These are phyloP conservation scores for Lacanobia wlatinum DNA, from an alignment of 2,888 invertebrate species.

Conservation along the genomic window DNA sequence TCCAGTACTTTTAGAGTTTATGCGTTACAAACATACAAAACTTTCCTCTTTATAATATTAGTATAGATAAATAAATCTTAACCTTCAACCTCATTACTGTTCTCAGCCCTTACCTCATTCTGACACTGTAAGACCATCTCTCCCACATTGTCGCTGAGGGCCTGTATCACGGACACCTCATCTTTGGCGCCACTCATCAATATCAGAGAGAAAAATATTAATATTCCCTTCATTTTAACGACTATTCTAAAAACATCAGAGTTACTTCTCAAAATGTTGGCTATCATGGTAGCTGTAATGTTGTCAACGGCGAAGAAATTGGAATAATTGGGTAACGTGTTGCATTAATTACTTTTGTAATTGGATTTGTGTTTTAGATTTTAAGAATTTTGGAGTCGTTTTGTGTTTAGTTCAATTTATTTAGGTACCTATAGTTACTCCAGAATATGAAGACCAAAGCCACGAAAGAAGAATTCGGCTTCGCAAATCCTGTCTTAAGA, in stretches of 20 bases:
- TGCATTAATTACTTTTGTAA: slow-evolving; percentile 49
- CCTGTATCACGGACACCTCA: slow-evolving; percentile 32
- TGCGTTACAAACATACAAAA: too few species aligned
- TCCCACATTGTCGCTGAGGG: slow-evolving; percentile 41
- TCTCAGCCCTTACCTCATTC: slow-evolving; percentile 37
- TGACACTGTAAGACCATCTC: slow-evolving; percentile 44
- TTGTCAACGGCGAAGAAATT: slow-evolving; percentile 18
- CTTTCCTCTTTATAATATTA: too few species aligned
- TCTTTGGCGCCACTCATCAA: neutral
- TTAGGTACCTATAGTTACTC: too few species aligned
- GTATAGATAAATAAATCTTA: neutral
- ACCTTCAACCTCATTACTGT: neutral
- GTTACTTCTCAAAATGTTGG: slow-evolving; percentile 9
- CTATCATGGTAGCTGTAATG: neutral
- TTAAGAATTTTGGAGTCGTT: neutral
- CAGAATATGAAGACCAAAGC: too few species aligned
- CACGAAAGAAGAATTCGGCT: too few species aligned
- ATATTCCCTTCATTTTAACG: neutral
- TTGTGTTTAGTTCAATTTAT: neutral
- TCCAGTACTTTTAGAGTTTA: too few species aligned
- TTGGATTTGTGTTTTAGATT: slow-evolving; percentile 36
- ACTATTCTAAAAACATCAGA: neutral
- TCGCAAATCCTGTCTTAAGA: too few species aligned
- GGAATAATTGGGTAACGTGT: slow-evolving; percentile 31
- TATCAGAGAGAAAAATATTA: slow-evolving; percentile 36